Conservation (phyloP, 1,140 invertebrate genomes). For the Drosophila parvula region DNA sequence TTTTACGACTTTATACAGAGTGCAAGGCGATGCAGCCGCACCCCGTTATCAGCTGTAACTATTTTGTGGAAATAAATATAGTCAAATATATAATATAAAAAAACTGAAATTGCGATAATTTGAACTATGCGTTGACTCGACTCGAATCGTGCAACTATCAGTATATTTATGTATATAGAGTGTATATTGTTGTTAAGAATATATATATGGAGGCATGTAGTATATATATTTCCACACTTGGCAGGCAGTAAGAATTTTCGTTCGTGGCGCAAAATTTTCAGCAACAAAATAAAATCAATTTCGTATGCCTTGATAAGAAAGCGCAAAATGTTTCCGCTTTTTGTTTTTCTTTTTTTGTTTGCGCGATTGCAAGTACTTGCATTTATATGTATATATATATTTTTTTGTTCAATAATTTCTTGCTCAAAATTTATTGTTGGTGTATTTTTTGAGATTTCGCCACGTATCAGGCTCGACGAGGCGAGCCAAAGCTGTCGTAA, state of each 20-base stretch:
- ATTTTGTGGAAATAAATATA: slow-evolving; percentile 60
- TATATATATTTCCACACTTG: slow-evolving; percentile 34
- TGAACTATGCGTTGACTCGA: slow-evolving; percentile 57
- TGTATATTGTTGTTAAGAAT: slow-evolving; percentile 17
- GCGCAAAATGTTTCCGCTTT: slow-evolving; percentile 77
- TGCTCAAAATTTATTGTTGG: slow-evolving; percentile 71
- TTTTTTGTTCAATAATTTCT: slow-evolving; percentile 80
- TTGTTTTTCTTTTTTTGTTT: slow-evolving; percentile 51
- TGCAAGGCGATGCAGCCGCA: slow-evolving; percentile 1
- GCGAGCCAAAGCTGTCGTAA: slow-evolving; percentile 58
- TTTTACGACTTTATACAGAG: slow-evolving; percentile 53
- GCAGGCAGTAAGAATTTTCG: slow-evolving; percentile 35
- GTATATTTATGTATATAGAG: slow-evolving; percentile 14
- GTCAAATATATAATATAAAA: slow-evolving; percentile 23
- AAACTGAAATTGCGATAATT: slow-evolving; percentile 75
- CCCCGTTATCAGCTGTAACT: slow-evolving; percentile 53
- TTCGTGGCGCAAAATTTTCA: slow-evolving; percentile 67
- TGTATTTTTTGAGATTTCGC: slow-evolving; percentile 62
- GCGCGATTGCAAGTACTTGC: slow-evolving; percentile 55
- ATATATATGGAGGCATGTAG: slow-evolving; percentile 15
- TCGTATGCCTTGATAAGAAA: slow-evolving; percentile 77
- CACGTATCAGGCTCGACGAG: slow-evolving; percentile 67
- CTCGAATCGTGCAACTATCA: slow-evolving; percentile 42
- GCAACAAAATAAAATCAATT: slow-evolving; percentile 75
- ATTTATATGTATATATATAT: slow-evolving; percentile 9